A percentile compares a stretch with the other conserved stretches of the same genome.
Conservation (phyloP, 2,113 vertebrate genomes). For the Chaenocephalus aceratus region DNA sequence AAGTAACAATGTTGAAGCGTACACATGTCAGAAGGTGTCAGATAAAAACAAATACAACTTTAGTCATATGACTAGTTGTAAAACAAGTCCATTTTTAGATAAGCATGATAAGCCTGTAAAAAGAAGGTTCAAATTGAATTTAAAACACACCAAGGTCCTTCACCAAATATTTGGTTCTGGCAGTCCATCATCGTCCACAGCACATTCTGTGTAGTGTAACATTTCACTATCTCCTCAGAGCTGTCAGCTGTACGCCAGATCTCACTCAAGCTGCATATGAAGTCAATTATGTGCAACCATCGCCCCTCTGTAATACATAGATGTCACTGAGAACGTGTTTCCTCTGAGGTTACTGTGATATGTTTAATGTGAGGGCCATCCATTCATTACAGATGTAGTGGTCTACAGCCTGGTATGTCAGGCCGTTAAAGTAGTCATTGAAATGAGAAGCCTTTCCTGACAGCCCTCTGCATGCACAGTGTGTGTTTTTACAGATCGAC, state of each 20-base stretch:
- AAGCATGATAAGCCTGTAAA: constrained; percentile 2
- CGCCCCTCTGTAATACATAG: constrained; percentile 61
- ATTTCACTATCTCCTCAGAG: constrained; percentile 55
- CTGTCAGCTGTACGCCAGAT: constrained; percentile 74
- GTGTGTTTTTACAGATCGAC: not conserved
- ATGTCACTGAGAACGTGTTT: constrained; percentile 73
- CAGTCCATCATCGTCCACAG: constrained; percentile 36
- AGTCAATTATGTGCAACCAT: constrained; percentile 73
- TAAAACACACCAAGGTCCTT: constrained; percentile 23
- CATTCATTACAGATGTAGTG: constrained; percentile 67
- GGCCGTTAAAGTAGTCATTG: constrained; percentile 42
- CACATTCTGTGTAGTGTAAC: constrained; percentile 38
- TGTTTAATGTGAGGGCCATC: constrained; percentile 71
- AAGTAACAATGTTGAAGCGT: constrained; percentile 62
- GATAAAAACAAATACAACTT: constrained; percentile 21
- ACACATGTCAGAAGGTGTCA: constrained; percentile 63
- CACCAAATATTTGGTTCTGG: constrained; percentile 24
- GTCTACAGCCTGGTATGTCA: constrained; percentile 58
- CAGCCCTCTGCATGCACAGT: constrained; percentile 8
- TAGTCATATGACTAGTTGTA: not conserved
- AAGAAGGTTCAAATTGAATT: constrained; percentile 21
- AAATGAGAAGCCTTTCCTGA: constrained; percentile 52
- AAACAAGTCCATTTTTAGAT: constrained; percentile 1
- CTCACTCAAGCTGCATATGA: constrained; percentile 61
- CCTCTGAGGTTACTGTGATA: constrained; percentile 65